These are phyloP conservation scores for Tautogolabrus adspersus DNA, from an alignment of 2,113 vertebrate genomes.

Conservation along the genomic window DNA sequence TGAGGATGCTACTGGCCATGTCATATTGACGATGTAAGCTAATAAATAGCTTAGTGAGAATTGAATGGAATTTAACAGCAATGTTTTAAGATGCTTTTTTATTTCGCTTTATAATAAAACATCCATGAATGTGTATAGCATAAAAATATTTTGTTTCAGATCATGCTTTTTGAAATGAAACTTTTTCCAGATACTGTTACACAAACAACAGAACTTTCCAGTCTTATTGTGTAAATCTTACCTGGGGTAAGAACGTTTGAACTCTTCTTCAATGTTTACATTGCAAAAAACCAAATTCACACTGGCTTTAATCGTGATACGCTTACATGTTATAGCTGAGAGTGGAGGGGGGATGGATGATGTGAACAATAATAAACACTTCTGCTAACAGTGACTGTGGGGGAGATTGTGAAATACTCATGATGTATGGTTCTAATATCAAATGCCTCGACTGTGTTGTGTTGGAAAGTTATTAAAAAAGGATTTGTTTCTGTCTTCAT, in stretches of 20 bases:
- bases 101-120: slow-evolving; percentile 40
- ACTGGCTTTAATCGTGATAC: slow-evolving; percentile 16
- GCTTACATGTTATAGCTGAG: slow-evolving; percentile 16
- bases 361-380: slow-evolving; percentile 45
- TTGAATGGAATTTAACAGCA: slow-evolving; percentile 16
- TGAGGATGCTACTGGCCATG: slow-evolving; percentile 1
- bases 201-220: slow-evolving; percentile 26
- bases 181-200: slow-evolving; percentile 21
- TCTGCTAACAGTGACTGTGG: not conserved
- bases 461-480: not conserved
- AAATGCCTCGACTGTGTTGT: not conserved
- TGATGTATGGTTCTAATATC: not conserved
- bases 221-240: slow-evolving; percentile 25
- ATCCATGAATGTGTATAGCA: slow-evolving; percentile 66
- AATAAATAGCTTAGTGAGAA: slow-evolving; percentile 6
- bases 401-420: slow-evolving; percentile 9
- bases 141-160: slow-evolving; percentile 57
- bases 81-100: slow-evolving; percentile 45
- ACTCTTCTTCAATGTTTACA: slow-evolving; percentile 45
- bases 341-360: slow-evolving; percentile 7
- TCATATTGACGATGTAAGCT: slow-evolving; percentile 19
- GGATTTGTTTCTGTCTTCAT: slow-evolving; percentile 1
- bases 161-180: slow-evolving; percentile 41
- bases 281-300: slow-evolving; percentile 26
- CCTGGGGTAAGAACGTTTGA: not conserved